Evolutionary conservation across 2,797 vertebrate genomes (phyloP).

Genomic region (Leptatherina wallacei): DNA sequence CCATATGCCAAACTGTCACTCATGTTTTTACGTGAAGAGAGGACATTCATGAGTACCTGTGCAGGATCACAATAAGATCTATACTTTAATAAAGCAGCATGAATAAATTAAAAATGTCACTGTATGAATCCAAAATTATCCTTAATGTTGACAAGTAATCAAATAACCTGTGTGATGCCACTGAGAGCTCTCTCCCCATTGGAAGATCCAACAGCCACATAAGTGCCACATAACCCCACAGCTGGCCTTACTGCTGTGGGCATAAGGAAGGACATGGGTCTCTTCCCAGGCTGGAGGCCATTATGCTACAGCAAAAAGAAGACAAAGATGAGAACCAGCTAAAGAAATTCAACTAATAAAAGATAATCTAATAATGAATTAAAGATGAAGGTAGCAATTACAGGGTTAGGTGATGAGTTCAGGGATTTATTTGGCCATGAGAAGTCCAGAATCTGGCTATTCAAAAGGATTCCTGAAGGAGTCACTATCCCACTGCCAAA

Average conservation of each 20-base stretch:
- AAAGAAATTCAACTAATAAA: not conserved
- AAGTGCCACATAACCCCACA: slow-evolving; percentile 92
- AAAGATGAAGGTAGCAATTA: slow-evolving; percentile 50
- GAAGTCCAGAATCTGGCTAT: slow-evolving; percentile 97
- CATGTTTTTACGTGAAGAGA: slow-evolving; percentile 93
- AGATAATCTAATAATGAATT: not conserved
- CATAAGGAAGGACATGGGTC: slow-evolving; percentile 93
- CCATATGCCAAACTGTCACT: slow-evolving; percentile 93
- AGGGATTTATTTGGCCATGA: slow-evolving; percentile 92
- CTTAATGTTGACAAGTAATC: not conserved
- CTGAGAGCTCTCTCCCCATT: slow-evolving; percentile 91
- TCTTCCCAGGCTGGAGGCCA: slow-evolving; percentile 86
- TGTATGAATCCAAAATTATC: not conserved
- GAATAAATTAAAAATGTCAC: not conserved
- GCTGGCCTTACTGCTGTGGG: slow-evolving; percentile 93
- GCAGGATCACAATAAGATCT: not conserved
- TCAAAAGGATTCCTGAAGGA: slow-evolving; percentile 93
- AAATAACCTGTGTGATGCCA: slow-evolving; percentile 91
- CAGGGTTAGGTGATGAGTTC: slow-evolving; percentile 78
- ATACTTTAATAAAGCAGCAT: not conserved
- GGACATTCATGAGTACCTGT: slow-evolving; percentile 94
- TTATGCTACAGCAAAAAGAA: slow-evolving; percentile 84
- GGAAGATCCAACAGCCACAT: slow-evolving; percentile 91
- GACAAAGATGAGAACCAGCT: slow-evolving; percentile 15
- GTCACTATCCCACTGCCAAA: slow-evolving; percentile 96